phyloP scores from a whole-genome alignment of 2,113 vertebrate species.

The Tretioscincus oriximinensis region DNA sequence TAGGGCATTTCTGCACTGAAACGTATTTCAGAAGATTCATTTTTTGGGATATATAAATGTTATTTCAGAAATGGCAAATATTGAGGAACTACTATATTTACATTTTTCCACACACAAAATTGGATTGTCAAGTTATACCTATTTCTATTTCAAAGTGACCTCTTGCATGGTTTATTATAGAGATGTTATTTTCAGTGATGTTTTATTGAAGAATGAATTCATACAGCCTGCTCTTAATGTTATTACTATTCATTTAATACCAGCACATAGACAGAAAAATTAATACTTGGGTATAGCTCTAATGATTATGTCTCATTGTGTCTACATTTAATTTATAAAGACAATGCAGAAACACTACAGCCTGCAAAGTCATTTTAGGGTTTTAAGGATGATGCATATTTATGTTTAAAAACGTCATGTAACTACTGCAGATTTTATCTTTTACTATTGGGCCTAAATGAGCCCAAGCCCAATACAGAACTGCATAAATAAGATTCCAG shows the following conservation, averaged over 20 bases:
- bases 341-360: constrained; percentile 49
- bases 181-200: not conserved
- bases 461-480: not conserved
- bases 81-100: too few relatives aligned
- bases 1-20: not conserved
- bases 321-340: constrained; percentile 40
- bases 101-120: too few relatives aligned
- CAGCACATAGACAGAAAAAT: constrained; percentile 34
- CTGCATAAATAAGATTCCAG: not conserved
- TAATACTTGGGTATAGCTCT: constrained; percentile 23
- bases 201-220: not conserved
- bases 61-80: too few relatives aligned
- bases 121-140: not conserved
- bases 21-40: too few relatives aligned
- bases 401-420: constrained; percentile 41
- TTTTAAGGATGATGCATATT: constrained; percentile 41
- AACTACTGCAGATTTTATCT: constrained; percentile 17
- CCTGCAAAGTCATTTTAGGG: constrained; percentile 42
- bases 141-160: not conserved
- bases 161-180: fast-evolving
- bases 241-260: constrained; percentile 29
- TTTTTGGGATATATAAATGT: too few relatives aligned
- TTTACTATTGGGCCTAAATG: not conserved
- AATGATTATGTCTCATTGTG: constrained; percentile 42
- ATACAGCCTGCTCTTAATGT: not conserved